Base-by-base conservation (phyloP, 2,113 vertebrate species). In the Seriola quinqueradiata region DNA sequence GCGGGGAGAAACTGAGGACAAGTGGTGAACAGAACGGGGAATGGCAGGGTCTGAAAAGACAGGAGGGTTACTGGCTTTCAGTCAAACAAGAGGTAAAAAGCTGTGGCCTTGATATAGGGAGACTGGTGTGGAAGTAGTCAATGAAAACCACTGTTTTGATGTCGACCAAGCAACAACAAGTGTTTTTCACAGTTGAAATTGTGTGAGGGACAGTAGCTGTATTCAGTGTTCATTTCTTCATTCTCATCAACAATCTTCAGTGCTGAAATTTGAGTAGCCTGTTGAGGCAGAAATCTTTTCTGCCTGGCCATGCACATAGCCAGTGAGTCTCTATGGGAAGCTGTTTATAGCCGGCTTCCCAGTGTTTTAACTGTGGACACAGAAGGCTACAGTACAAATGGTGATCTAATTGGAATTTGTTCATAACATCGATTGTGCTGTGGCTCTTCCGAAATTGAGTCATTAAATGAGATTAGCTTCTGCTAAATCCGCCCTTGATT, bases 401-500 rank as follows among this genome's bases (percentile, higher is more conserved):
- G 80, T 50, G 28, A 81, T 89, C 75, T 88, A 88, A 92, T 82
- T 81, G 78, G 88, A 90, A 88, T 90, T 84, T 81, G 89, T 89
- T 87, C 70, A 82, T 71, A 38, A 81, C 90, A 93, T 93, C 73
- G 84, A 93, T 89, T 83, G 69, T 65, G 38, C 79, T 34, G 74
- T 83, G 82, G 55, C 82, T 80, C 75, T 77, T 86, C 77, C 16
- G 46, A 90, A 91, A 93, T 82, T 38, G 76, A 92, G 88, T 88
- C 85, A 25, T 94, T 94, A 91, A 85, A 87, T 78, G 84, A 90
- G 83, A 92, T 94, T 89, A 95, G 90, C 88, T 73, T 46, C 70
- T 57, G 77, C 81, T 91, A 86, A 92, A 89, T 85, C 54, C 55
- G n/a, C 59, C 79, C 85, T 92, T 92, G 90, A 92, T 92, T 92